These are phyloP conservation scores for Ypsolopha scabrella DNA, from an alignment of 2,888 invertebrate genomes.

Conservation along the genomic window DNA sequence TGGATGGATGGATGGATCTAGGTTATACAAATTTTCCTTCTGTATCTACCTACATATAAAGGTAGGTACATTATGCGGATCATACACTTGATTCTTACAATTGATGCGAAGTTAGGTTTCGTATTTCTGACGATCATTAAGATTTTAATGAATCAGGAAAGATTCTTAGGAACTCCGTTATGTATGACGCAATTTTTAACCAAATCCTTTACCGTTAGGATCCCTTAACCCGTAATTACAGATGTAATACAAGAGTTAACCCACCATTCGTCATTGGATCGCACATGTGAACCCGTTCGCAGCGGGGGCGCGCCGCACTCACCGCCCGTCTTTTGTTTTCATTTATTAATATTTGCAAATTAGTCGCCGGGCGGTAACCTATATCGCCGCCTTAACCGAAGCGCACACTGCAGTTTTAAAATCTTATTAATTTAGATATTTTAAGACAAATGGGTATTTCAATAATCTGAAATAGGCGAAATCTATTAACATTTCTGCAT, in stretches of 20 bases:
- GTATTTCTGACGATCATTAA: neutral
- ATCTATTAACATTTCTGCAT: no score
- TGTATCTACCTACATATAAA: no score
- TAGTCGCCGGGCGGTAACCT: constrained; percentile 11
- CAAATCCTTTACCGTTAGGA: neutral
- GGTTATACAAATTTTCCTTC: no score
- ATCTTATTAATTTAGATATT: no score
- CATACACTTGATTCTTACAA: no score
- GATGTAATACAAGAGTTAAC: neutral
- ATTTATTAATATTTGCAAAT: constrained; percentile 46
- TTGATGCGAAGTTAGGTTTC: neutral
- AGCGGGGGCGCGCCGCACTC: neutral
- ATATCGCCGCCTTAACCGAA: neutral
- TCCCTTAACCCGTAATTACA: neutral
- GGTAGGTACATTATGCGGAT: no score
- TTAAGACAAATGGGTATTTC: no score
- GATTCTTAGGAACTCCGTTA: neutral
- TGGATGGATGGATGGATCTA: no score
- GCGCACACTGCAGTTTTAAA: neutral
- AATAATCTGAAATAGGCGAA: no score
- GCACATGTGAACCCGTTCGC: constrained; percentile 1
- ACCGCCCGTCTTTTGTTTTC: constrained; percentile 30
- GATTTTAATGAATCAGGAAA: neutral
- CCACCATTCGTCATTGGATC: neutral
- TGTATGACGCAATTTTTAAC: neutral